Base-by-base conservation (phyloP, 2,888 invertebrate species). In the Maniola hyperantus region DNA sequence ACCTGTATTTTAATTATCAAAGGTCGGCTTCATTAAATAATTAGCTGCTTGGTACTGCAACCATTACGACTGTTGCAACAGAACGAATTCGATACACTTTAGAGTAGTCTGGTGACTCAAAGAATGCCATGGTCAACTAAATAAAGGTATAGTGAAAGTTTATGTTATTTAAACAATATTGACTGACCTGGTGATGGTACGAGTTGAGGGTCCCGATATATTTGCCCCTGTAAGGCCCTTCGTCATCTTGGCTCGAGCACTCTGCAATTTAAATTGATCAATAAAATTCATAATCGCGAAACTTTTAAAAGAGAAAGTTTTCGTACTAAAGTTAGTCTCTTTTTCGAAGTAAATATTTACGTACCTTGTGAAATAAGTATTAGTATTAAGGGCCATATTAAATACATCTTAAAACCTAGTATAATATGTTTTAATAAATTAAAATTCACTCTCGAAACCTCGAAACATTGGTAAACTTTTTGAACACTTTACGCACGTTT, bases 161-260 rank as follows among this genome's bases (percentile, higher is more conserved):
- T 36, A 8, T 26, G 18, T 7, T 15, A 46, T 33, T 6, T 18
- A 7, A 36, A 50, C 15, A 8, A 13, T 34, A 53, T 15, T 33
- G 18, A 59, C 67, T 72, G 78, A 93, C 94, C 89, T 94, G 97
- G 83, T 98, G 97, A 85, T 98, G 97, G 82, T 97, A 98, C 0
- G 97, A 96, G 87, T 97, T 97, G 54, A 98, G 88, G 87, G 96
- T 96, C 6, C 97, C 97, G 66, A 98, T 90, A 75, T 94, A 95
- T 85, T 96, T 96, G 59, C 98, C 98, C 68, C 93, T 93, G 81
- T 97, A 97, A 6, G 95, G 95, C 0, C 95, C 96, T 48, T 94
- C 94, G 53, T 95, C 95, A 63, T 96, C 95, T 74, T 93, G 91
- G n/a, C 90, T 83, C 57, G 73, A 78, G 70, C 86, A 84, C 65